Evolutionary conservation across 2,113 vertebrate genomes (phyloP).

Genomic region (Hipposideros armiger): DNA sequence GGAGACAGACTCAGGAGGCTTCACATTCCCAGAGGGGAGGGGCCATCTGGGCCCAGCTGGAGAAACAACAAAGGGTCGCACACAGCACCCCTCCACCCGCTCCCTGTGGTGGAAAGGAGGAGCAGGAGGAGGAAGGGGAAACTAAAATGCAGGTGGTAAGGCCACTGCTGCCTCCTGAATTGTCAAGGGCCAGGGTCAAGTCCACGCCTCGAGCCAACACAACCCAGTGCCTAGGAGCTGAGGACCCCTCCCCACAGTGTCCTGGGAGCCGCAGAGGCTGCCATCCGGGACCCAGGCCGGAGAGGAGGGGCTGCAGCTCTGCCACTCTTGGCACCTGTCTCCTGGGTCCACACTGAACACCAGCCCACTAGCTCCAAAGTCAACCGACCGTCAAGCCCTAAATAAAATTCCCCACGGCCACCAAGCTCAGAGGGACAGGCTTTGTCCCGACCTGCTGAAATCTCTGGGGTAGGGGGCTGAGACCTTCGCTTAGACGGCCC

Average conservation of each 20-base stretch:
- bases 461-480: background rate
- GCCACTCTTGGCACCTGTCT: accelerated
- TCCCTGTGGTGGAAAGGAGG: background rate
- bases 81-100: background rate
- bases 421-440: background rate
- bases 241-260: background rate
- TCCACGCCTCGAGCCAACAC: accelerated
- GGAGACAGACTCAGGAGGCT: background rate
- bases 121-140: background rate
- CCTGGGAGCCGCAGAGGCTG: no score
- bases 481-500: no score
- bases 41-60: background rate
- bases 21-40: background rate
- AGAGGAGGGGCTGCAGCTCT: no score
- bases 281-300: background rate
- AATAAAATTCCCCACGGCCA: accelerated
- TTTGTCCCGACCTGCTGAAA: background rate
- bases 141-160: background rate
- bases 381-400: background rate
- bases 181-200: background rate
- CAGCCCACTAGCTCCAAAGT: background rate
- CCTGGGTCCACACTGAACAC: background rate
- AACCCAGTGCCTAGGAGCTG: accelerated
- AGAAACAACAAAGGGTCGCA: background rate
- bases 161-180: background rate